Evolutionary conservation across 2,113 vertebrate species (phyloP), one percentile per base, ranked within the genome.

Genomic region (Muntiacus muntjak): DNA sequence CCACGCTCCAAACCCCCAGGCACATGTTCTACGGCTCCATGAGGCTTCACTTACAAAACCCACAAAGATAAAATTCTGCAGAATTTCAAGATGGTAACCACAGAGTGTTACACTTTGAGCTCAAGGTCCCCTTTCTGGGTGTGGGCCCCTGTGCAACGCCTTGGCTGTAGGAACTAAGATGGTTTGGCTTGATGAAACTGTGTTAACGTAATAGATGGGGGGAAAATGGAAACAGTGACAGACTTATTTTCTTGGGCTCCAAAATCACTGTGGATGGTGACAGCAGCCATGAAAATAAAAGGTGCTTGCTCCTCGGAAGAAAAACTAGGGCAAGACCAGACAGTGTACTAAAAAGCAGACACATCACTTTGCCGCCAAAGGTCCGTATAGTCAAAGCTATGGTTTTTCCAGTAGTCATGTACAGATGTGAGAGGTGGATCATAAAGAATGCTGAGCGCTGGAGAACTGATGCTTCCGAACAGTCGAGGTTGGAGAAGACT

Each of bases 1-100:
- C 19, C 19, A 88, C 0, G 8, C 40, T 55, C 4, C 0, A 6
- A 33, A 21, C 1, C 55, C 79, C 81, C 52, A 40, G 26, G 47
- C 0, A 0, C 7, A 2, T 8, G 90, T 12, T 58, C 58, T 43
- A 43, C 4, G 6, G 43, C 71, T 28, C 67, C n/a, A 26, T 5
- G 47, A 16, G 50, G 52, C 60, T 78, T 74, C 57, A 36, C 81
- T 33, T 76, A 87, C n/a, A 81, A 67, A 87, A 62, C 87, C 85
- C 45, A 55, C 0, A 25, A n/a, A 82, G 60, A 40, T 26, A 82
- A 40, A 82, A 33, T 28, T 30, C 47, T 33, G 33, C 60, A 28
- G 60, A 57, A 87, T 47, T 82, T 21, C 60, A 82, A 21, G 54
- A 60, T 7, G 28, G 43, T 9, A 26, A 43, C 33, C n/a, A 54